These are phyloP conservation scores for Psittacara wagleri DNA, from an alignment of 2,113 vertebrate species.

Conservation along the genomic window DNA sequence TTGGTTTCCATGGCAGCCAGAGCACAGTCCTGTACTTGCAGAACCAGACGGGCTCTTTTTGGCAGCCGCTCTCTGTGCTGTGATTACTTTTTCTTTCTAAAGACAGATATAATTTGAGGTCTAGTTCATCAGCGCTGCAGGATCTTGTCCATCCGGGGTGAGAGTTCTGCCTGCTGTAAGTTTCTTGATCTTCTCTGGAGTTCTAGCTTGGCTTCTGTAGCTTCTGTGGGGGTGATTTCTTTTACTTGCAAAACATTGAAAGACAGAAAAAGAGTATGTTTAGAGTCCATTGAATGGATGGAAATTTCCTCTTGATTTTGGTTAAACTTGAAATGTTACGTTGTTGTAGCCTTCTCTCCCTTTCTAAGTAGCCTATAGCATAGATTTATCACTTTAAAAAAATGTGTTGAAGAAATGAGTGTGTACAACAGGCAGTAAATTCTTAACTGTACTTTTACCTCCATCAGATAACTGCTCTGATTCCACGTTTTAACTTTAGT, in stretches of 20 bases:
- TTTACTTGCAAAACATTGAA: neutral
- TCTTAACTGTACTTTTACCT: neutral
- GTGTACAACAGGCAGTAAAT: neutral
- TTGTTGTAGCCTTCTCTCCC: neutral
- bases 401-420: neutral
- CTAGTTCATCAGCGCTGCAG: neutral
- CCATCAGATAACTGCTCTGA: neutral
- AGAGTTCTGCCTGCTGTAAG: slow-evolving; percentile 35
- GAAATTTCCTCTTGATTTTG: neutral
- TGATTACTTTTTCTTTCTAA: slow-evolving; percentile 35
- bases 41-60: slow-evolving; percentile 35
- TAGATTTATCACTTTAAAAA: neutral
- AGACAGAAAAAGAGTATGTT: neutral
- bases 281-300: neutral
- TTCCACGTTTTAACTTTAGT: neutral
- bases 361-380: neutral
- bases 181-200: neutral
- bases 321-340: neutral
- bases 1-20: slow-evolving; percentile 57
- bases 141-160: neutral
- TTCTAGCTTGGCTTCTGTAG: slow-evolving; percentile 1
- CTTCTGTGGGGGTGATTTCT: neutral
- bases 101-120: neutral
- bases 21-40: slow-evolving; percentile 46
- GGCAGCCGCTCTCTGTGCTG: neutral